Conservation (phyloP, 2,113 vertebrate species). For the Corynorhinus townsendii region DNA sequence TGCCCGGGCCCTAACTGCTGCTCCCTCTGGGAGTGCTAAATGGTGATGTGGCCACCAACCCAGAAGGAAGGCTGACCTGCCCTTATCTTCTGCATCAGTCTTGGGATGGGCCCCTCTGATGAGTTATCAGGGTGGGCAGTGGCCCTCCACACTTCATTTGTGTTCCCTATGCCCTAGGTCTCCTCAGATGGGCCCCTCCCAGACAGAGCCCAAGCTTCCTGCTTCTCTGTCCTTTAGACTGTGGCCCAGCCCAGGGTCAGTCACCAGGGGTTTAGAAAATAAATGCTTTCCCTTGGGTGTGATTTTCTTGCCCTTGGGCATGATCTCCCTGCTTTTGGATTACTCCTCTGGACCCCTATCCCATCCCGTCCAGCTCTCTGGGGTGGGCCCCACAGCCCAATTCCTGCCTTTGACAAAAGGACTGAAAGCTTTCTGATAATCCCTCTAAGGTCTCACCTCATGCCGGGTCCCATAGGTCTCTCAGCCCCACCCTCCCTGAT, state of each 20-base stretch:
- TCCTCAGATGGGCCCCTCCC: neutral
- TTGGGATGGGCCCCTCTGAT: neutral
- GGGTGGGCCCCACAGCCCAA: neutral
- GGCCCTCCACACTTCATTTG: neutral
- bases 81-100: neutral
- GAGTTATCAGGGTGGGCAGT: neutral
- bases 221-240: neutral
- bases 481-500: neutral
- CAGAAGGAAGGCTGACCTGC: neutral
- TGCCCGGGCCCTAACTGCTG: neutral
- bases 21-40: neutral
- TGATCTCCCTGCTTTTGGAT: neutral
- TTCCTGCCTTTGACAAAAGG: neutral
- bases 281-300: neutral
- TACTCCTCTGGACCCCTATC: neutral
- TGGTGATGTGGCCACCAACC: neutral
- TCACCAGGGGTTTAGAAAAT: neutral
- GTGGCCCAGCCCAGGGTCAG: neutral
- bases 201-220: neutral
- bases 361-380: neutral
- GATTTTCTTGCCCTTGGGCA: neutral
- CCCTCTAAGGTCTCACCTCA: neutral
- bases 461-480: neutral
- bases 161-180: neutral
- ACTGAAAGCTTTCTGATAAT: neutral